Evolutionary conservation across 2,797 vertebrate genomes (phyloP).

Genomic region (Rachycentron canadum): DNA sequence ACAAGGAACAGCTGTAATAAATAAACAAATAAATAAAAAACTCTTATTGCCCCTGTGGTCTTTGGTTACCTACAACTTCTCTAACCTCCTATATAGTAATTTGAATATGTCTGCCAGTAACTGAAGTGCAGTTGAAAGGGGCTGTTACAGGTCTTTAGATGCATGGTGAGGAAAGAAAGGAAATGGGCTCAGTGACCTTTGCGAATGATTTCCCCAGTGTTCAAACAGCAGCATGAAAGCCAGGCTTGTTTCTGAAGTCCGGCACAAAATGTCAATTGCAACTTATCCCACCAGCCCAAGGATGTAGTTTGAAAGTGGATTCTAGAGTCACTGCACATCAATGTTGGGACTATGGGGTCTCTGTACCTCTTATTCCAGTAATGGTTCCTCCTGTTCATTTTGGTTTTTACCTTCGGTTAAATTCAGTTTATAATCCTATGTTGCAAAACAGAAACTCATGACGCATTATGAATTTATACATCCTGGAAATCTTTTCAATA

Average conservation of each 20-base stretch:
- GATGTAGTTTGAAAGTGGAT: slow-evolving; percentile 86
- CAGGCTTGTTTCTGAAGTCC: slow-evolving; percentile 89
- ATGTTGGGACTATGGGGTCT: slow-evolving; percentile 74
- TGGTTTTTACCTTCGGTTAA: slow-evolving; percentile 29
- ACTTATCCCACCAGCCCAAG: slow-evolving; percentile 87
- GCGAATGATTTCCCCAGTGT: slow-evolving; percentile 87
- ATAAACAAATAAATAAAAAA: slow-evolving; percentile 55
- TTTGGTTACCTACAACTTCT: slow-evolving; percentile 51
- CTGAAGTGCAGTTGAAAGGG: slow-evolving; percentile 80
- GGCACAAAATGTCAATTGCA: slow-evolving; percentile 90
- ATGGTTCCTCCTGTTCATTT: slow-evolving; percentile 25
- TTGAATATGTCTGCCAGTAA: slow-evolving; percentile 79
- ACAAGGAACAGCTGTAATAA: slow-evolving; percentile 49
- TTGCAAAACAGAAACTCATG: slow-evolving; percentile 33
- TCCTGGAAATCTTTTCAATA: slow-evolving; percentile 40
- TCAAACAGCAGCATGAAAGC: slow-evolving; percentile 91
- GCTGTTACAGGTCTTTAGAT: slow-evolving; percentile 83
- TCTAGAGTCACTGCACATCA: slow-evolving; percentile 82
- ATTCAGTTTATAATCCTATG: slow-evolving; percentile 16
- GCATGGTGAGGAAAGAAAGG: slow-evolving; percentile 79
- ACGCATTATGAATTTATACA: slow-evolving; percentile 18
- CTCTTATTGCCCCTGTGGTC: slow-evolving; percentile 49
- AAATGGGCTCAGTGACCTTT: slow-evolving; percentile 91
- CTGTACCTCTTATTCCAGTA: slow-evolving; percentile 61
- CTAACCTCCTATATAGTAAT: slow-evolving; percentile 74